Evolutionary conservation across 2,888 invertebrate species (phyloP), one percentile per base, ranked within the genome.

Genomic region (Acleris sparsana): DNA sequence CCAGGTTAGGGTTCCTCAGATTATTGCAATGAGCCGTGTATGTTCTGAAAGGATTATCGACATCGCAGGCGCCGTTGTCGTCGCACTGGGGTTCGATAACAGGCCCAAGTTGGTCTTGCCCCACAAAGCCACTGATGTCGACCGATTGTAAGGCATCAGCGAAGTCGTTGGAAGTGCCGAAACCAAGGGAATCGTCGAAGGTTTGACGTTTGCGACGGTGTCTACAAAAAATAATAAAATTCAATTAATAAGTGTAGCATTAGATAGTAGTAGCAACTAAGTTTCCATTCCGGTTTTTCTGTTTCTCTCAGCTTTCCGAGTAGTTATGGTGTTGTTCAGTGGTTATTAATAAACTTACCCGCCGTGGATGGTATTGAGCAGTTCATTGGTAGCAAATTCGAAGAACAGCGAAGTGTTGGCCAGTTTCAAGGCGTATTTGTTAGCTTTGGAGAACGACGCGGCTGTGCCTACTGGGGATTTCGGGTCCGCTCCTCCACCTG

Each of bases 391-490:
- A 0, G 97, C 96, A 70, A 97, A 95, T 84, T 98, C 98, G 66
- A 96, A 95, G 76, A 97, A 94, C 11, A 97, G 93, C 0, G 98
- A 98, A 0, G 96, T 96, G 77, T 98, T 98, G 11, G 97, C 97
- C 29, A 97, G 87, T 68, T 96, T 93, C 9, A 98, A 85, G 0
- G 98, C 97, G 76, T 96, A 96, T 80, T 95, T 94, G 84, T 97
- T 98, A 25, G 98, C 97, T 79, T 97, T 97, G 64, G 97, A 97
- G 87, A 98, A 97, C 0, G 97, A 97, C 1, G 97, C 97, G 1
- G 97, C 97, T 0, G 96, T 97, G 3, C 98, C 97, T 16, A 95
- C 95, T 0, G 97, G 95, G 0, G 97, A 97, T 77, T 96, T 96
- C 0, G 97, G 97, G 80, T 97, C 97, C 0, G 96, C 96, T 73